A percentile compares a stretch with the other conserved stretches of the same genome.
phyloP scores from a whole-genome alignment of 2,888 invertebrate species.

The Helicoverpa assulta region DNA sequence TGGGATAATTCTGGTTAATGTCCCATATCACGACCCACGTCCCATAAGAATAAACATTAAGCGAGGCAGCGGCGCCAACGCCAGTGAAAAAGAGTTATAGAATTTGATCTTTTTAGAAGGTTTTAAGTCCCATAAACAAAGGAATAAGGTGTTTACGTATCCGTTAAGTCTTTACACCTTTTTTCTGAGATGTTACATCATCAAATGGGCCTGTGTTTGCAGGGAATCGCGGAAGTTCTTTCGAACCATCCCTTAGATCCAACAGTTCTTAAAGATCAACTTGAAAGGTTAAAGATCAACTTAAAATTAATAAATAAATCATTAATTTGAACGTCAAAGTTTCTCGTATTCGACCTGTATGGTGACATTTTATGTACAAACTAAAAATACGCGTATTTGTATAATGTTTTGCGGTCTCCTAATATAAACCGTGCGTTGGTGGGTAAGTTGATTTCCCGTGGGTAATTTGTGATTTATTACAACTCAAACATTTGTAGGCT shows the following conservation, averaged over 20 bases:
- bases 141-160: neutral
- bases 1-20: slow-evolving; percentile 46
- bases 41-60: slow-evolving; percentile 59
- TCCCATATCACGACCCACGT: slow-evolving; percentile 52
- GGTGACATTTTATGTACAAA: neutral
- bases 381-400: slow-evolving; percentile 4
- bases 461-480: slow-evolving; percentile 57
- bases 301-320: too few relatives aligned
- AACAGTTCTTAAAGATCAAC: too few relatives aligned
- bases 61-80: slow-evolving; percentile 47
- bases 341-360: too few relatives aligned
- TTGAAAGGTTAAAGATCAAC: too few relatives aligned
- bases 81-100: slow-evolving; percentile 63
- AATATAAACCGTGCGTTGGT: slow-evolving; percentile 37
- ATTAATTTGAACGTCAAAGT: too few relatives aligned
- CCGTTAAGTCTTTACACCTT: neutral
- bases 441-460: slow-evolving; percentile 61
- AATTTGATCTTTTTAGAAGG: too few relatives aligned
- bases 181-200: too few relatives aligned
- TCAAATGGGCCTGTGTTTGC: too few relatives aligned
- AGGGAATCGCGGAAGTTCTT: too few relatives aligned
- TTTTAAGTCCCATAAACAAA: slow-evolving; percentile 8
- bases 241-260: too few relatives aligned
- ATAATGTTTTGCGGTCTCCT: slow-evolving; percentile 37
- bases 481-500: slow-evolving; percentile 41